Evolutionary conservation across 2,113 vertebrate genomes (phyloP).

Genomic region (Vombatus ursinus): DNA sequence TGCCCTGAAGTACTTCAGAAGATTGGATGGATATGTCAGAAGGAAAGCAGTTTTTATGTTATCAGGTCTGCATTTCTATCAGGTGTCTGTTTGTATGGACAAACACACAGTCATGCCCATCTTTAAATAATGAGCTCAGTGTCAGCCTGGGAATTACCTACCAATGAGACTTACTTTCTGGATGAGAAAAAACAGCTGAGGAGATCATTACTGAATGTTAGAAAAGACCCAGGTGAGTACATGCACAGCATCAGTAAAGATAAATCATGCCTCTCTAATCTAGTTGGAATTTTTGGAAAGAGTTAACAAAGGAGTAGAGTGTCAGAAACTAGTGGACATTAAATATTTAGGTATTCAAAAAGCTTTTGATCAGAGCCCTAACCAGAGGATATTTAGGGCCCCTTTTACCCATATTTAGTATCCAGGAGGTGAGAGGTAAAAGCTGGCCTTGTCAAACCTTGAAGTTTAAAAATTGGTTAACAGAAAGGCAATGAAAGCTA

Average conservation of each 20-base stretch:
- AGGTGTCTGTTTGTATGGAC: conserved; percentile 72
- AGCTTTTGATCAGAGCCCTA: conserved; percentile 73
- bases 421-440: conserved; percentile 66
- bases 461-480: conserved; percentile 50
- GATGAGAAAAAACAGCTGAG: conserved; percentile 69
- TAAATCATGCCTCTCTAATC: conserved; percentile 64
- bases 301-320: conserved; percentile 70
- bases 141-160: conserved; percentile 69
- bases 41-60: conserved; percentile 72
- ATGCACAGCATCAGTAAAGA: conserved; percentile 41
- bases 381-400: conserved; percentile 67
- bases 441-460: conserved; percentile 60
- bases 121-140: conserved; percentile 75
- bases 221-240: conserved; percentile 62
- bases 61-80: conserved; percentile 74
- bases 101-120: conserved; percentile 65
- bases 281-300: conserved; percentile 70
- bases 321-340: conserved; percentile 60
- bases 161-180: conserved; percentile 63
- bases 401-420: conserved; percentile 57
- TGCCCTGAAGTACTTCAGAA: conserved; percentile 64
- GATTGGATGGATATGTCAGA: conserved; percentile 62
- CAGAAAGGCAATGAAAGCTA: conserved; percentile 63
- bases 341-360: conserved; percentile 79
- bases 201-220: conserved; percentile 70